Evolutionary conservation across 1,140 invertebrate genomes (phyloP).

Genomic region (Cephus cinctus): DNA sequence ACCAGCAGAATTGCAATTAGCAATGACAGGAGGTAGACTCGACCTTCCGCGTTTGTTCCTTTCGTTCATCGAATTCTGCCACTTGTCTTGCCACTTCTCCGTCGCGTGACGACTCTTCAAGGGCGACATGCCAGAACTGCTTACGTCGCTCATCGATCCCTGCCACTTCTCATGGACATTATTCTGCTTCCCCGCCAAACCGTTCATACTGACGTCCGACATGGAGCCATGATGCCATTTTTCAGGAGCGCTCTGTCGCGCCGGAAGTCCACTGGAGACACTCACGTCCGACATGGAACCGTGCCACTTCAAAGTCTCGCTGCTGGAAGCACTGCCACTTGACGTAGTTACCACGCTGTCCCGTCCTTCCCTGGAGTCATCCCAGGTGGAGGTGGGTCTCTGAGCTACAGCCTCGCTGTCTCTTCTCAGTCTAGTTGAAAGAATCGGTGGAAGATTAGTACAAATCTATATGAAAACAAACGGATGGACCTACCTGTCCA

Average conservation of each 20-base stretch:
- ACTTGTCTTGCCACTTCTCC: constrained; percentile 35
- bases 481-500: constrained; percentile 63
- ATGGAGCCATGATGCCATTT: constrained; percentile 49
- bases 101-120: constrained; percentile 27
- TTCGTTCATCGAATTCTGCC: constrained; percentile 45
- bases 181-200: constrained; percentile 25
- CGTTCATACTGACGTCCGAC: constrained; percentile 47
- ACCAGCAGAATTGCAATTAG: constrained; percentile 25
- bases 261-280: constrained; percentile 58
- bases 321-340: constrained; percentile 71
- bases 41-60: constrained; percentile 36
- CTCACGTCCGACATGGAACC: constrained; percentile 77
- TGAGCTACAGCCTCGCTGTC: constrained; percentile 63
- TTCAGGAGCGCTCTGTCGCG: constrained; percentile 36
- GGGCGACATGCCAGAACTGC: constrained; percentile 23
- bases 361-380: constrained; percentile 59
- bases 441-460: neutral
- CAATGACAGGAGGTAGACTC: constrained; percentile 32
- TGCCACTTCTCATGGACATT: constrained; percentile 53
- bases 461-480: neutral
- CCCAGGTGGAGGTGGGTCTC: constrained; percentile 53
- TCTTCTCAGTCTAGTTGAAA: constrained; percentile 54
- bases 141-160: constrained; percentile 60
- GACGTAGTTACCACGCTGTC: constrained; percentile 70
- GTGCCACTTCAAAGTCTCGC: constrained; percentile 81